Percentiles rank a stretch among this genome's conserved stretches.
phyloP scores from a whole-genome alignment of 2,113 vertebrate species.

The Struthidea cinerea region DNA sequence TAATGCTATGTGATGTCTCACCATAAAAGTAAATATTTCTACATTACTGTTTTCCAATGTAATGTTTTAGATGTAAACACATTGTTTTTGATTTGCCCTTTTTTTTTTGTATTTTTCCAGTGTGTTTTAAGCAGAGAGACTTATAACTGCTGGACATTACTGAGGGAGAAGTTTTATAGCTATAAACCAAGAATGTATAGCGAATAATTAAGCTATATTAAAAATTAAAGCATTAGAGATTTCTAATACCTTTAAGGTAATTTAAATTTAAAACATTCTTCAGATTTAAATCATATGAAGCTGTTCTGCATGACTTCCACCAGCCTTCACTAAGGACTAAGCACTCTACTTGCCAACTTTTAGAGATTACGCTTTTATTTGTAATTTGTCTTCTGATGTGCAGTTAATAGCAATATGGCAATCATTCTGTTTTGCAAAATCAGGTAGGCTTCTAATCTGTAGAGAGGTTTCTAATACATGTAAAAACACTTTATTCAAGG shows the following conservation, averaged over 20 bases:
- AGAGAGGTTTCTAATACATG: neutral
- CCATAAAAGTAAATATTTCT: neutral
- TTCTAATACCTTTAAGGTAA: neutral
- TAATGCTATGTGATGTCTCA: neutral
- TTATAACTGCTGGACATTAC: neutral
- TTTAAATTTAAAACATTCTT: neutral
- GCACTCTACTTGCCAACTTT: neutral
- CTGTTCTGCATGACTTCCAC: neutral
- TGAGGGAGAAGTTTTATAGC: neutral
- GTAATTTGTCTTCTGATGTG: neutral
- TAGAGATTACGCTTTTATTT: neutral
- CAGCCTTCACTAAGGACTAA: neutral
- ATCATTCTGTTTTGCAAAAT: neutral
- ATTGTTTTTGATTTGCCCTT: neutral
- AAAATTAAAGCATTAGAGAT: neutral
- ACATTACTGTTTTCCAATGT: neutral
- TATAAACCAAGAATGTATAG: neutral
- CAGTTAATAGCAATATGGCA: neutral
- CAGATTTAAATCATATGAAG: neutral
- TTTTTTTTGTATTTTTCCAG: neutral
- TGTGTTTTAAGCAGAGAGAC: neutral
- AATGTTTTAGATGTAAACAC: neutral
- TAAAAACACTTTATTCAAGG: neutral
- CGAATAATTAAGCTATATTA: neutral
- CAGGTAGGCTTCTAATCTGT: neutral